A percentile compares a stretch with the other conserved stretches of the same genome.
Conservation (phyloP, 2,888 invertebrate genomes). For the Leucania comma region DNA sequence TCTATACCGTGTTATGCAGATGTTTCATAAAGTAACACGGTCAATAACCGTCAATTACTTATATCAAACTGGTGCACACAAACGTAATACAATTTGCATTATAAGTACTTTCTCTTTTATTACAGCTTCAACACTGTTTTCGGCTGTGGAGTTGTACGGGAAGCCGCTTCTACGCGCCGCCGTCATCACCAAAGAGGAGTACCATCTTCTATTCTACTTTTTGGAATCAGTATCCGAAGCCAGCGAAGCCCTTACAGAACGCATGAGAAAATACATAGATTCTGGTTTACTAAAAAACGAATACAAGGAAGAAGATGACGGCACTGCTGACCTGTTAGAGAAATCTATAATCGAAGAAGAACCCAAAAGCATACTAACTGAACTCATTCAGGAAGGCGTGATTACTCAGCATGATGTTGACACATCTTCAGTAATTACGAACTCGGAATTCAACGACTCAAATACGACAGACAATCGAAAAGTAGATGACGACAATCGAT, state of each 20-base stretch:
- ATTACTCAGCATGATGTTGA: slow-evolving; percentile 86
- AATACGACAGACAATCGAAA: slow-evolving; percentile 75
- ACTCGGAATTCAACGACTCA: slow-evolving; percentile 79
- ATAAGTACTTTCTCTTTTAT: slow-evolving; percentile 75
- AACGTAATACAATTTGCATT: slow-evolving; percentile 62
- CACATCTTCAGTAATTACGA: slow-evolving; percentile 81
- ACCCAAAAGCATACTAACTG: slow-evolving; percentile 84
- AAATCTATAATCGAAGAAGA: slow-evolving; percentile 75
- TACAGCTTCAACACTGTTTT: slow-evolving; percentile 90
- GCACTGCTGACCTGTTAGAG: slow-evolving; percentile 69
- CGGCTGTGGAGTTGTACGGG: slow-evolving; percentile 92
- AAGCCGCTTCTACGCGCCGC: slow-evolving; percentile 90
- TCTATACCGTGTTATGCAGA: slow-evolving; percentile 59
- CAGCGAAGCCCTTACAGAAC: slow-evolving; percentile 86
- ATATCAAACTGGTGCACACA: slow-evolving; percentile 61
- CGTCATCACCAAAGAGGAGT: slow-evolving; percentile 88
- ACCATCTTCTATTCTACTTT: slow-evolving; percentile 89
- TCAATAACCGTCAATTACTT: slow-evolving; percentile 63
- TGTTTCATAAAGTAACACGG: slow-evolving; percentile 62
- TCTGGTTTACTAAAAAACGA: slow-evolving; percentile 85
- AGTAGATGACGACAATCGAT: slow-evolving; percentile 79
- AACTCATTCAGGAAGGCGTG: slow-evolving; percentile 87
- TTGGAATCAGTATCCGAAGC: slow-evolving; percentile 88
- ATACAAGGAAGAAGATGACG: slow-evolving; percentile 71
- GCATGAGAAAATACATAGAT: slow-evolving; percentile 88